Evolutionary conservation across 2,113 vertebrate species (phyloP).

Genomic region (Elephantulus edwardii): DNA sequence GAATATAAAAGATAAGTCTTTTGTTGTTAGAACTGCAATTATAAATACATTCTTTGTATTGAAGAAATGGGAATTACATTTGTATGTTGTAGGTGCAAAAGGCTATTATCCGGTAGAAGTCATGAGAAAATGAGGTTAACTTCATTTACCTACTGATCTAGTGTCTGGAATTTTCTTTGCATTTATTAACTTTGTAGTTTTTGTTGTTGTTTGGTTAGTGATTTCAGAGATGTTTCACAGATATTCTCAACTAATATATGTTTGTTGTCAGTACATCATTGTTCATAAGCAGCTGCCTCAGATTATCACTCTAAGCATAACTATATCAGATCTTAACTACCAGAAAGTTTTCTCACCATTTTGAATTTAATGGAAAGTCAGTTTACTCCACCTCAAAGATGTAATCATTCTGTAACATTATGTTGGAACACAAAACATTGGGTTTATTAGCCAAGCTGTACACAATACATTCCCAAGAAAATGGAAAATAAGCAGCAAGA

Average conservation of each 20-base stretch:
- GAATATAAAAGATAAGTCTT: background rate
- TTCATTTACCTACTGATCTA: background rate
- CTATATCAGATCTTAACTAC: background rate
- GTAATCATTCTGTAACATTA: background rate
- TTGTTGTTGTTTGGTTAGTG: background rate
- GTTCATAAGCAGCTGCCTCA: background rate
- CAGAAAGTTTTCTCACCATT: background rate
- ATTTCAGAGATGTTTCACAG: background rate
- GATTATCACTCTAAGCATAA: background rate
- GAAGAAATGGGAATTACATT: background rate
- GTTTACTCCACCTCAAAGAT: background rate
- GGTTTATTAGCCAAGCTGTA: background rate
- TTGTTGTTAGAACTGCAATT: background rate
- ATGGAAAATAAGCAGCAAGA: background rate
- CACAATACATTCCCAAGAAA: background rate
- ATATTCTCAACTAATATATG: background rate
- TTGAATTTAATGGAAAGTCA: background rate
- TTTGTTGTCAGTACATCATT: background rate
- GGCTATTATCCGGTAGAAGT: background rate
- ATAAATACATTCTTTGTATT: background rate
- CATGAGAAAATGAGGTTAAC: background rate
- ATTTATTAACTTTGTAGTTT: background rate
- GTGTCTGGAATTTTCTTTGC: background rate
- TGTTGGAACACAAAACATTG: background rate
- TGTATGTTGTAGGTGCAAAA: background rate